These are phyloP conservation scores for Merops nubicus DNA, from an alignment of 2,113 vertebrate genomes.

Conservation along the genomic window DNA sequence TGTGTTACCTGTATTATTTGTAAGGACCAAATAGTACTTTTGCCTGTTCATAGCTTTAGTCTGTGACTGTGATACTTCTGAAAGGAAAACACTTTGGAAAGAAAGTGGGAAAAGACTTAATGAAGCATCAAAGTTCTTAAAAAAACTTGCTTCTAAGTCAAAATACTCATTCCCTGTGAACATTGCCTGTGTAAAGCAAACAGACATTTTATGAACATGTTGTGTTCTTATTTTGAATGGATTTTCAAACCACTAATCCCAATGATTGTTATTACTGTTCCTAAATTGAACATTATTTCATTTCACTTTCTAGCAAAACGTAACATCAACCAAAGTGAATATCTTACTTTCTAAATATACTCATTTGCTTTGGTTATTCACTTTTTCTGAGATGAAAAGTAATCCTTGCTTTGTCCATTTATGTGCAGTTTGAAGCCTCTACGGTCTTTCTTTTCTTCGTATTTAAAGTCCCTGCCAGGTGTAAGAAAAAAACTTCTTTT, in stretches of 20 bases:
- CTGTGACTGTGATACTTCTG: neutral
- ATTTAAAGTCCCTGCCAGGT: constrained; percentile 84
- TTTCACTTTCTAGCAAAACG: neutral
- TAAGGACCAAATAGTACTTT: neutral
- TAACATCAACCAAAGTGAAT: neutral
- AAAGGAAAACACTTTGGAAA: neutral
- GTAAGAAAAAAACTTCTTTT: constrained; percentile 77
- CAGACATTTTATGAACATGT: neutral
- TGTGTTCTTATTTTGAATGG: neutral
- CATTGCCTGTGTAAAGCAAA: neutral
- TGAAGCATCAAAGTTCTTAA: neutral
- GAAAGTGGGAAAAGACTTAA: neutral
- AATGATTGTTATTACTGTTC: neutral
- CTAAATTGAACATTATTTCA: neutral
- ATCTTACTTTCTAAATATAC: neutral
- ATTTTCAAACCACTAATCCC: neutral
- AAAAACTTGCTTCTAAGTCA: neutral
- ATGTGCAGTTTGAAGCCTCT: constrained; percentile 83
- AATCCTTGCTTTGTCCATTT: neutral
- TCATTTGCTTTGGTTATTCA: neutral
- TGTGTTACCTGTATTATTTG: neutral
- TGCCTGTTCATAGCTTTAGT: neutral
- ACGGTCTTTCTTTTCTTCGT: constrained; percentile 90
- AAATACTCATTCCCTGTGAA: neutral
- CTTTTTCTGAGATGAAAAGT: neutral